phyloP scores from a whole-genome alignment of 1,140 invertebrate genomes.

The Phymorhynchus buccinoides region DNA sequence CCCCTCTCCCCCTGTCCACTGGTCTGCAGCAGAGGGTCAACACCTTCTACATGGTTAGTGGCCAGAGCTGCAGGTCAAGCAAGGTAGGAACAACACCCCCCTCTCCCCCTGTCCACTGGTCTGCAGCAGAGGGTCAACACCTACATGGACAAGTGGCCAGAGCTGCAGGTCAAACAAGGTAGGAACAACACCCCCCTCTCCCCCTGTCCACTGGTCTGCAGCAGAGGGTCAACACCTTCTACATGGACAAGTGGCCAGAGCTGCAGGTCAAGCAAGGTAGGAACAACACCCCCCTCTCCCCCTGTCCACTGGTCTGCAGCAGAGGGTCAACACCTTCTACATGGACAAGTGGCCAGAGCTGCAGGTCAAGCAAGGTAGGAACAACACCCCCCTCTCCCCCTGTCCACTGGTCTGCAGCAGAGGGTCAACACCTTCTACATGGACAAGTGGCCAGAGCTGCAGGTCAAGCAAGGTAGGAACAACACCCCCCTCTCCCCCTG shows the following conservation, averaged over 20 bases:
- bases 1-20: not conserved
- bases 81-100: not conserved
- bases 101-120: conserved; percentile 12
- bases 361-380: conserved; percentile 46
- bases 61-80: not conserved
- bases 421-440: conserved; percentile 54
- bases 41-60: not conserved
- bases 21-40: not conserved
- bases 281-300: not conserved
- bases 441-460: conserved; percentile 52
- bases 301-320: conserved; percentile 37
- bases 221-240: conserved; percentile 52
- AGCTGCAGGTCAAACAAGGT: conserved; percentile 49
- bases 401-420: conserved; percentile 40
- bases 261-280: conserved; percentile 48
- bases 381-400: not conserved
- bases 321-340: conserved; percentile 53
- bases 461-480: conserved; percentile 45
- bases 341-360: conserved; percentile 54
- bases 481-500: not conserved
- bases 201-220: conserved; percentile 34
- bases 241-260: conserved; percentile 55
- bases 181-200: not conserved
- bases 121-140: conserved; percentile 50
- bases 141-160: conserved; percentile 56